Evolutionary conservation across 2,888 invertebrate species (phyloP).

Genomic region (Atrina japonica): DNA sequence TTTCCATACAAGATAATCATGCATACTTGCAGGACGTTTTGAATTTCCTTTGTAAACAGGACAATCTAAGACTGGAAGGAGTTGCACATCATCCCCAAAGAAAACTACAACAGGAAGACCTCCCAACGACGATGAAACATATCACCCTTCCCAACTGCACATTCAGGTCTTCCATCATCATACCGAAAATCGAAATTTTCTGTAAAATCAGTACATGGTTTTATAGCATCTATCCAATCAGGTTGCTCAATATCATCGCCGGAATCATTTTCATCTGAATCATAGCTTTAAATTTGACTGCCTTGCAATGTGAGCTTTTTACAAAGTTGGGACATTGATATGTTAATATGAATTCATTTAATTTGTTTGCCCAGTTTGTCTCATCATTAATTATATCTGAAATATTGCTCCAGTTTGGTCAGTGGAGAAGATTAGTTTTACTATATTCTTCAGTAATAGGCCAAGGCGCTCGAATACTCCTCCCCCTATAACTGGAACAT

Average conservation of each 20-base stretch:
- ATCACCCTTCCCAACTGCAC: conserved; percentile 26
- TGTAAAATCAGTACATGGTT: conserved; percentile 44
- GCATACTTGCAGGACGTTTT: conserved; percentile 10
- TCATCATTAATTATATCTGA: no score
- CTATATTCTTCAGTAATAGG: no score
- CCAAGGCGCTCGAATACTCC: no score
- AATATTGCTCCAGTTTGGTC: no score
- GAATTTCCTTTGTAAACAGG: conserved; percentile 36
- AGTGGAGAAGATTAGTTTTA: no score
- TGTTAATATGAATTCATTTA: no score
- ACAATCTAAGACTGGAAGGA: conserved; percentile 50
- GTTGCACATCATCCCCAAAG: conserved; percentile 52
- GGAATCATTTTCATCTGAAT: not conserved
- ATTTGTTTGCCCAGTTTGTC: no score
- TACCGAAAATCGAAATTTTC: not conserved
- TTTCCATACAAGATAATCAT: conserved; percentile 36
- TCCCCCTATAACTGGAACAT: no score
- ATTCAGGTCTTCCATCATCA: conserved; percentile 26
- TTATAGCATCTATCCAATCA: conserved; percentile 42
- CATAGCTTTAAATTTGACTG: not conserved
- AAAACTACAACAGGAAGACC: conserved; percentile 56
- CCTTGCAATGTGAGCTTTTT: no score
- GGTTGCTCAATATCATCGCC: conserved; percentile 47
- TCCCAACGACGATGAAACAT: conserved; percentile 31
- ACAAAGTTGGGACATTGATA: no score